A percentile compares a stretch with the other conserved stretches of the same genome.
Conservation (phyloP, 2,113 vertebrate genomes). For the Prochilodus magdalenae region DNA sequence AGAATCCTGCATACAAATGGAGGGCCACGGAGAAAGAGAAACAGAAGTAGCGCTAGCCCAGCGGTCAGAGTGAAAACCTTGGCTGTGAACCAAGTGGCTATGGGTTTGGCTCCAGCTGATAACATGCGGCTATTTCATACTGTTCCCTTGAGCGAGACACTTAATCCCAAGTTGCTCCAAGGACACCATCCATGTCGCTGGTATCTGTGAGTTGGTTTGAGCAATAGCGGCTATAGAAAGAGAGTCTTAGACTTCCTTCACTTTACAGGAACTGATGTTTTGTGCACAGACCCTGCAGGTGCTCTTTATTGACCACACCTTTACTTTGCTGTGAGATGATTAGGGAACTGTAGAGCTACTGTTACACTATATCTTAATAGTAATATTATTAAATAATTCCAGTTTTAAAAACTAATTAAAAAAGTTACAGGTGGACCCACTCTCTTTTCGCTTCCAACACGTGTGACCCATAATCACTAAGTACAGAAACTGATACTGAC, state of each 20-base stretch:
- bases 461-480: too few species aligned
- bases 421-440: too few species aligned
- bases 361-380: too few species aligned
- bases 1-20: not conserved
- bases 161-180: constrained; percentile 4
- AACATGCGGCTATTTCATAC: not conserved
- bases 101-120: constrained; percentile 34
- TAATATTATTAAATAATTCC: too few species aligned
- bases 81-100: not conserved
- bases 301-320: too few species aligned
- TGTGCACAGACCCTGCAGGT: too few species aligned
- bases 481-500: too few species aligned
- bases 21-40: not conserved
- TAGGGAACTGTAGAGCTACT: too few species aligned
- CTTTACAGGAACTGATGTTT: too few species aligned
- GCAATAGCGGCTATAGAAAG: not conserved
- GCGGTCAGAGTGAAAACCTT: not conserved
- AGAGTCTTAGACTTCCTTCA: not conserved
- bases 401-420: too few species aligned
- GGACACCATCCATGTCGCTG: not conserved
- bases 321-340: too few species aligned
- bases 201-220: not conserved
- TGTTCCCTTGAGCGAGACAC: not conserved
- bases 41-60: not conserved
- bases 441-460: too few species aligned